phyloP scores from a whole-genome alignment of 2,113 vertebrate genomes.

The Mormyrus iriodes region DNA sequence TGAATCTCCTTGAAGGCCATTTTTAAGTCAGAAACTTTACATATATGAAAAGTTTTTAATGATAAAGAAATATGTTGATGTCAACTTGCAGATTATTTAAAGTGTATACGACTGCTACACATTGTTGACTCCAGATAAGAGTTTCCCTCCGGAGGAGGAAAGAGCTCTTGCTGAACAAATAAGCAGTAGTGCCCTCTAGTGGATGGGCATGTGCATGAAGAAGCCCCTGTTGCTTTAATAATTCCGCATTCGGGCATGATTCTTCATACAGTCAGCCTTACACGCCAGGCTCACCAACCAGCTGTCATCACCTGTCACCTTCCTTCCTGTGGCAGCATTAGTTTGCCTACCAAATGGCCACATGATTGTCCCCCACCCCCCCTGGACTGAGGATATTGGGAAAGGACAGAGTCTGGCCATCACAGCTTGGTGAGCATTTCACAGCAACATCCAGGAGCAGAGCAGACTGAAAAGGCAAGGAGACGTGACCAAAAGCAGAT shows the following conservation, averaged over 20 bases:
- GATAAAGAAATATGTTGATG: too few species aligned
- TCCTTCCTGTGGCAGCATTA: background rate
- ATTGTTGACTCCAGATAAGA: background rate
- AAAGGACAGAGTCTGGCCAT: background rate
- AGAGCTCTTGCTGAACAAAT: background rate
- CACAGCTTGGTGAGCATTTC: background rate
- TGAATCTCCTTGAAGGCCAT: background rate
- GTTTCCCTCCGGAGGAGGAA: background rate
- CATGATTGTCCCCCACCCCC: background rate
- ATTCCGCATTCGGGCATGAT: background rate
- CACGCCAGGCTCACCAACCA: background rate
- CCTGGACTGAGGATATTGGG: background rate
- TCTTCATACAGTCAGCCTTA: background rate
- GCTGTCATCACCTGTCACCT: background rate
- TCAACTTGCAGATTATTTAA: background rate
- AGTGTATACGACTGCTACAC: background rate
- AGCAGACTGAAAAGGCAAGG: background rate
- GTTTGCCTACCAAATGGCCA: background rate
- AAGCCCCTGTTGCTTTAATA: background rate
- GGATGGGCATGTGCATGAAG: background rate
- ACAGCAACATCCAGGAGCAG: background rate
- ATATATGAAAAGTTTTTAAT: too few species aligned
- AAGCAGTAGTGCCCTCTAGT: background rate
- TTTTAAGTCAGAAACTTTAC: background rate
- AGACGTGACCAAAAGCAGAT: background rate